Percentiles rank a stretch among this genome's conserved stretches.
Evolutionary conservation across 1,140 invertebrate species (phyloP).

Genomic region (Bombus waltoni): DNA sequence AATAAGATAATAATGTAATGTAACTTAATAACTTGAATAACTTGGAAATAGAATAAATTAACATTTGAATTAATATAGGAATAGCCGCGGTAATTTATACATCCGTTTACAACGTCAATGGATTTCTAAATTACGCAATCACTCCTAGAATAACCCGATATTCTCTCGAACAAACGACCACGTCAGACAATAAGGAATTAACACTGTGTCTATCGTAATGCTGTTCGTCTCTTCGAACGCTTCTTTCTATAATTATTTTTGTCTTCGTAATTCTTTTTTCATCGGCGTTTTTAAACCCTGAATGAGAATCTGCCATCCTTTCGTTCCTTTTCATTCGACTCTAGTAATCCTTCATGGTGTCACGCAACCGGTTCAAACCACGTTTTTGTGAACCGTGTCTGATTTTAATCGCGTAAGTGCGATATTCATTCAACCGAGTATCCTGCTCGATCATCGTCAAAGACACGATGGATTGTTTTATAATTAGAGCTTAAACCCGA

Average conservation of each 20-base stretch:
- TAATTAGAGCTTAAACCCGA: slow-evolving; percentile 55
- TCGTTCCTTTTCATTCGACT: background rate
- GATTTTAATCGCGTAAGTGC: slow-evolving; percentile 25
- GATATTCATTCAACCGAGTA: background rate
- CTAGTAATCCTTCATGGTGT: background rate
- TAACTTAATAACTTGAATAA: background rate
- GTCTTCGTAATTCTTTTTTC: background rate
- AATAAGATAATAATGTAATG: background rate
- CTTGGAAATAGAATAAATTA: background rate
- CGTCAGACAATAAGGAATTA: background rate
- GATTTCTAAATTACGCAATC: background rate
- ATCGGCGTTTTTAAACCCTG: background rate
- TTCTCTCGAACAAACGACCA: background rate
- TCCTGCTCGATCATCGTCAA: slow-evolving; percentile 16
- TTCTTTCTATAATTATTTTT: background rate
- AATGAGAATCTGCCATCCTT: slow-evolving; percentile 5
- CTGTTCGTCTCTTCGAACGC: background rate
- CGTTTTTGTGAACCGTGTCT: slow-evolving; percentile 4
- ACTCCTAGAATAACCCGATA: background rate
- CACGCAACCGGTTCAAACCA: slow-evolving; percentile 5
- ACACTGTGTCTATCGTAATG: too few relatives aligned
- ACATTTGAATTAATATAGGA: background rate
- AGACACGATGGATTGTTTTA: slow-evolving; percentile 55
- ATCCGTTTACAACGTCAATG: background rate
- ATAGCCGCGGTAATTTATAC: background rate